Percentiles rank a stretch among this genome's conserved stretches.
These are phyloP conservation scores for Oceanites oceanicus DNA, from an alignment of 2,113 vertebrate genomes.

Conservation along the genomic window DNA sequence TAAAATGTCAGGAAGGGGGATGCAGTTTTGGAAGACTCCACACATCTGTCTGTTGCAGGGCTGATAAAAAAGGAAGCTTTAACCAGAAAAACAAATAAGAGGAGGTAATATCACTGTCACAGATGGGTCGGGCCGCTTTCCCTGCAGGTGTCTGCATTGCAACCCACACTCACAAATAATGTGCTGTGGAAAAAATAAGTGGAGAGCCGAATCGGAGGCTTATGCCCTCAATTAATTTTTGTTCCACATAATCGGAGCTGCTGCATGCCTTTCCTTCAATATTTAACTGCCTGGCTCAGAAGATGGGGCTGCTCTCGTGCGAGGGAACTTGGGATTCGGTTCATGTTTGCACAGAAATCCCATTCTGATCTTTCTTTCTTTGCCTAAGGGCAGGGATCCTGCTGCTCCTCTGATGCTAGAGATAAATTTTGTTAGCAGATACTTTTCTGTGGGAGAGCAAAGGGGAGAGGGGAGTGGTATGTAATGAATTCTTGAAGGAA, in stretches of 20 bases:
- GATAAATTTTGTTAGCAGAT: conserved; percentile 40
- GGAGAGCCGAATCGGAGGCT: not conserved
- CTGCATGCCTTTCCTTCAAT: conserved; percentile 35
- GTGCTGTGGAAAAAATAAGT: conserved; percentile 45
- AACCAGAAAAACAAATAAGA: conserved; percentile 21
- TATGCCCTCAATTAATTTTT: conserved; percentile 59
- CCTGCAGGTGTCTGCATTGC: conserved; percentile 15
- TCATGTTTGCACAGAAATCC: conserved; percentile 27
- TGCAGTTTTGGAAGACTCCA: not conserved
- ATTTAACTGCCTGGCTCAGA: not conserved
- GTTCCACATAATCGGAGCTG: conserved; percentile 38
- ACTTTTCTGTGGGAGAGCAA: conserved; percentile 1
- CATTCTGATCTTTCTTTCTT: not conserved
- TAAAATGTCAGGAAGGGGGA: not conserved
- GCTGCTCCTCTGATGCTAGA: conserved; percentile 20
- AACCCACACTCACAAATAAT: not conserved
- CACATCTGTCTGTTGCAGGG: not conserved
- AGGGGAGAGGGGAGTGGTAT: conserved; percentile 23
- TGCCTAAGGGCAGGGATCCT: conserved; percentile 35
- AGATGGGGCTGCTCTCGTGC: not conserved
- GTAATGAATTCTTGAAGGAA: not conserved
- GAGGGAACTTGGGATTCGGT: not conserved
- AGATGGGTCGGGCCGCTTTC: not conserved
- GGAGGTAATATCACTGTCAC: not conserved
- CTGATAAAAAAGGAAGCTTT: conserved; percentile 9